Evolutionary conservation across 2,888 invertebrate genomes (phyloP).

Genomic region (Octodonta nipae): DNA sequence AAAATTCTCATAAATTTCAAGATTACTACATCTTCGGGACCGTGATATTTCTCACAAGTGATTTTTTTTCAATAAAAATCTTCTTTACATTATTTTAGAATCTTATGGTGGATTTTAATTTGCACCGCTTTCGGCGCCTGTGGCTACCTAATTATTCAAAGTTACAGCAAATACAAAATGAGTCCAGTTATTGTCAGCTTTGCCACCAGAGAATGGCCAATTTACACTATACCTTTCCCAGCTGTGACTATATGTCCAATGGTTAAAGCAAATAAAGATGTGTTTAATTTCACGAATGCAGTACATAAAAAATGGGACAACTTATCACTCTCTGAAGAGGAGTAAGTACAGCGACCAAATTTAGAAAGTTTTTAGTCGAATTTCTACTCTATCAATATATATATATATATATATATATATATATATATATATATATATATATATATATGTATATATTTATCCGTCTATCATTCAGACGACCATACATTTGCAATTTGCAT

Average conservation of each 20-base stretch:
- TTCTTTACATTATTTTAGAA: constrained; percentile 11
- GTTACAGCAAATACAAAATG: constrained; percentile 56
- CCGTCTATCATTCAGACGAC: too few relatives aligned
- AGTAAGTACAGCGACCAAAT: constrained; percentile 34
- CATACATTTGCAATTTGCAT: too few relatives aligned
- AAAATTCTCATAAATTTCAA: too few relatives aligned
- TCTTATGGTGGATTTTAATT: constrained; percentile 31
- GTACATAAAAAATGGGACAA: constrained; percentile 29
- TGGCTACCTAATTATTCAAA: constrained; percentile 43
- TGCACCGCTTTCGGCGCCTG: constrained; percentile 46
- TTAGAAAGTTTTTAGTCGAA: not conserved
- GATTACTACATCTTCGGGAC: too few relatives aligned
- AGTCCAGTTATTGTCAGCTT: constrained; percentile 64
- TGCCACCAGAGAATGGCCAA: constrained; percentile 54
- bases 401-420: too few relatives aligned
- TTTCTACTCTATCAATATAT: too few relatives aligned
- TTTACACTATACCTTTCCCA: constrained; percentile 43
- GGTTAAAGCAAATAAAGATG: constrained; percentile 33
- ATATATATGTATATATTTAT: too few relatives aligned
- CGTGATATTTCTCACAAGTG: too few relatives aligned
- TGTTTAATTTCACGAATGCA: constrained; percentile 49
- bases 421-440: too few relatives aligned
- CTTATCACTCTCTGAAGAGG: constrained; percentile 36
- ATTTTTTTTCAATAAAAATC: too few relatives aligned
- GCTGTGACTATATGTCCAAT: constrained; percentile 29